Evolutionary conservation across 2,797 vertebrate genomes (phyloP), one percentile per base, ranked within the genome.

Genomic region (Falco novaeseelandiae): DNA sequence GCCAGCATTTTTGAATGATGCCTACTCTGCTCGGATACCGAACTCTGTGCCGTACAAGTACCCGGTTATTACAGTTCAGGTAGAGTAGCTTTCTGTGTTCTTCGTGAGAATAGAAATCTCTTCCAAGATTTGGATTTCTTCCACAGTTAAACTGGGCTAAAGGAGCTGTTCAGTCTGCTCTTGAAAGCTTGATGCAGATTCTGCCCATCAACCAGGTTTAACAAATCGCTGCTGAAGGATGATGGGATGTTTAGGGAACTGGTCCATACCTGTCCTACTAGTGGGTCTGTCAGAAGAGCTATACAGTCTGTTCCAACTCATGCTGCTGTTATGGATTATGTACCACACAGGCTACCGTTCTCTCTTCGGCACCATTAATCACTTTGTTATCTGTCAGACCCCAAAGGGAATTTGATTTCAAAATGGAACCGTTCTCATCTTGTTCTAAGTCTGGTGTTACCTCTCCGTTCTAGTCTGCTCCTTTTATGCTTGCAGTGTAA

Each of bases 21-120:
- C 22, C 30, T 99, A 98, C 82, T 58, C 93, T 2, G 98, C 95
- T 27, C 96, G 97, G 2, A 52, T 99, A 55, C 97, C 98, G 51
- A 98, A 83, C 96, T 95, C 98, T 3, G 95, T 97, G 14, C 97
- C 97, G 0, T 98, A 98, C 91, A 98, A 97, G 89, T 97, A 95
- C 42, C 71, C 98, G 0, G 93, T 99, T 30, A 17, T 98, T 79
- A 95, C 93, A 12, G 97, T 99, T 38, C 96, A 98, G 98, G 98
- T 99, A 97, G 3, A 36, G 86, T 44, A 65, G 36, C 57, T n/a
- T 61, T 38, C 65, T 30, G 67, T 14, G 71, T 36, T 72, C 67
- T 67, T 57, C 48, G 23, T 1, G 2, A 52, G 63, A 46, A 40
- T 26, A 78, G 61, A 76, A 57, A 29, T n/a, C 30, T 46, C 66